phyloP scores from a whole-genome alignment of 2,797 vertebrate species.

The Thamnophis elegans region DNA sequence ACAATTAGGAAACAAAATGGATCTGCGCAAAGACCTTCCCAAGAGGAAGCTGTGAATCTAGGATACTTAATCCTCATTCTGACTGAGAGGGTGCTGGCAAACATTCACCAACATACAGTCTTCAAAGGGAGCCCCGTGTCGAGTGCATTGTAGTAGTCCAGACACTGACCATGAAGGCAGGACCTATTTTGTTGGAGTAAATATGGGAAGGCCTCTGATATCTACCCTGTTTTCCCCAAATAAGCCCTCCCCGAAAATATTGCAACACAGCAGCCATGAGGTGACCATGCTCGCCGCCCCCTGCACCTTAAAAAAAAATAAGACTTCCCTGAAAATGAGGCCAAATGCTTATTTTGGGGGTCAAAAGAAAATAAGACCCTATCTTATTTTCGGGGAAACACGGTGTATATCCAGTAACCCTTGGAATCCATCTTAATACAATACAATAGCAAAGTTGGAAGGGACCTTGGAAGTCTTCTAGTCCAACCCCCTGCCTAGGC shows the following conservation, averaged over 20 bases:
- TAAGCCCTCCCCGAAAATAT: too few species aligned
- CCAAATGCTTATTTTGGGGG: too few species aligned
- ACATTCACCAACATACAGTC: not conserved
- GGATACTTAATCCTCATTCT: not conserved
- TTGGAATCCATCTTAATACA: not conserved
- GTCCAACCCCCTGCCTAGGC: too few species aligned
- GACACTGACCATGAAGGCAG: not conserved
- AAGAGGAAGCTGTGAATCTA: not conserved
- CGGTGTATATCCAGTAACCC: not conserved
- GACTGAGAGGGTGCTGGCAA: not conserved
- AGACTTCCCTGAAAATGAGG: too few species aligned
- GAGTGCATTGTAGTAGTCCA: not conserved
- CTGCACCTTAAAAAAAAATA: too few species aligned
- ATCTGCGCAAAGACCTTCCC: not conserved
- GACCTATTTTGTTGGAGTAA: not conserved
- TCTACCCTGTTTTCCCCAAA: too few species aligned
- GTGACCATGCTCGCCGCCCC: too few species aligned
- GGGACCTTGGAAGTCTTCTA: too few species aligned
- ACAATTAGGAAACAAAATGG: not conserved
- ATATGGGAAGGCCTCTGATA: not conserved
- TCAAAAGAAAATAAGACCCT: too few species aligned
- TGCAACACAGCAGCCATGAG: too few species aligned
- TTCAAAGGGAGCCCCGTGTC: not conserved
- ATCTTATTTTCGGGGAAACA: too few species aligned
- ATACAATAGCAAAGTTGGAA: too few species aligned